Base-by-base conservation (phyloP, 1,140 invertebrate genomes). In the Parapsyche elsis region DNA sequence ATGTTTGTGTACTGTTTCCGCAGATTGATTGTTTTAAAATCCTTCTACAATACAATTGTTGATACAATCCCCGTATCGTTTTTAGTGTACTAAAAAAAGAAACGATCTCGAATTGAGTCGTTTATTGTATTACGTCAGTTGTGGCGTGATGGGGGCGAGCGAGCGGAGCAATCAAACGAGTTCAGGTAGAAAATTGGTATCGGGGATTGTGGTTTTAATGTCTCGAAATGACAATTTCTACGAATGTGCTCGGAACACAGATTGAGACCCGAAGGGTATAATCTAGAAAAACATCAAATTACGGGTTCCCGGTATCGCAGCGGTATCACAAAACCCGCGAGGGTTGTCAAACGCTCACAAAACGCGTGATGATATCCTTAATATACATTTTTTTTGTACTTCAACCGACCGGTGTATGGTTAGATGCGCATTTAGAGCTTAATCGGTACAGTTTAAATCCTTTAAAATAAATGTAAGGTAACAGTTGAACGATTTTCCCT, bases 211-310 rank as follows among this genome's bases (percentile, higher is more conserved):
- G 24, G n/a, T 10, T 46, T 23, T 9, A 46, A 46, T 16, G 38
- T 16, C n/a, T 46, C 71, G 9, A 71, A 73, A 73, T 73, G 71
- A 46, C 71, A 73, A 73, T 73, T 73, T 73, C 38, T 46, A 73
- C 71, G 67, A 71, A 71, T 24, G 67, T 23, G 16, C 30, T 19
- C 16, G n/a, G 45, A 30, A 14, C 67, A 38, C 23, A 38, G 38
- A 38, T 38, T 38, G 30, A 38, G 30, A 38, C 24, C 38, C 4
- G 71, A 38, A 67, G 71, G n/a, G 44, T 73, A 46, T 73, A 73
- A 73, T 73, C 71, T 73, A 46, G 71, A 73, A 73, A 73, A 73
- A 49, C 44, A 73, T 46, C 30, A 73, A 73, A 73, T 73, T 73
- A 73, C 24, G 14, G 71, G 67, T 71, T 30, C 16, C 7, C 57